Base-by-base conservation (phyloP, 1,140 invertebrate genomes). In the Dinothrombium tinctorium region DNA sequence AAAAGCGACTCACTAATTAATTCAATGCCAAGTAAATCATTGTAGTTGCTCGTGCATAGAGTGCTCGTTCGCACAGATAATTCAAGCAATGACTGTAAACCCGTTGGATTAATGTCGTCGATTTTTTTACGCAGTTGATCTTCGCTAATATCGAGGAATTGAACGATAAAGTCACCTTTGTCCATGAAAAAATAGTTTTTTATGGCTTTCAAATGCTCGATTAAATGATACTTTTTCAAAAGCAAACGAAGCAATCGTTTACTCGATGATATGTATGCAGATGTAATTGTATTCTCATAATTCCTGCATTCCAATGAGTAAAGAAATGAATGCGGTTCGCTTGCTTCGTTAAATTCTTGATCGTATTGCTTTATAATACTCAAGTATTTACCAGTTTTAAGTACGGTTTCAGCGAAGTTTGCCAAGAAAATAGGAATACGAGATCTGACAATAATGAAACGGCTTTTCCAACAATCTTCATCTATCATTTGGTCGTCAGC, bases 341-440 rank as follows among this genome's bases (percentile, higher is more conserved):
- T 21, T 69, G 67, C 54, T 70, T 76, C 64, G 12, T 8, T 15
- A 6, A 42, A 38, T 9, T 9, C 9, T 17, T 42, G 40, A 12
- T 5, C 11, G 6, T 42, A 9, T 49, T 90, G 80, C 39, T 80
- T 67, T 21, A 94, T 84, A 25, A 94, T 86, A 62, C 94, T 95
- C 9, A 96, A 68, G 59, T 96, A 96, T 71, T 95, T 95, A 47
- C 89, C 89, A 49, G 86, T 86, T 47, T 83, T 70, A 4, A 94
- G 61, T 52, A 96, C 87, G 47, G 79, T 81, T 53, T 87, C 76
- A 23, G 76, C 70, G 28, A 80, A 69, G 49, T 75, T 71, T 46
- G 74, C 74, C 0, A 96, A 59, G 58, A 94, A 94, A 32, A 71
- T 68, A 12, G 89, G 87, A 43, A 84, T 79, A 47, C 75, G 68